A percentile compares a stretch with the other conserved stretches of the same genome.
These are phyloP conservation scores for Hypolimnas misippus DNA, from an alignment of 2,888 invertebrate genomes.

Conservation along the genomic window DNA sequence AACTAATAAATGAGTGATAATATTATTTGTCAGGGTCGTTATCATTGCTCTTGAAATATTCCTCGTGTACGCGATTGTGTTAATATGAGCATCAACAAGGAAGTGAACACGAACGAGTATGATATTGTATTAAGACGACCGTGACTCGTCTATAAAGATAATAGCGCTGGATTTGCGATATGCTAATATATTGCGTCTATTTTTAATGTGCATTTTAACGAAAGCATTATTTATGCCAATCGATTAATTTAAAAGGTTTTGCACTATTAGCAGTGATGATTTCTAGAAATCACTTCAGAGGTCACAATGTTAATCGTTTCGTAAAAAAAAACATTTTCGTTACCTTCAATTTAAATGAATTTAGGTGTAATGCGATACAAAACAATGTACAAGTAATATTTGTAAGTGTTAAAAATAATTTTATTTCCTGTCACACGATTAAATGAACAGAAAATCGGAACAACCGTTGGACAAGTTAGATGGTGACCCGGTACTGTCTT, in stretches of 20 bases:
- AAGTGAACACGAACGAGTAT: constrained; percentile 50
- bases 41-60: constrained; percentile 75
- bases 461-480: constrained; percentile 77
- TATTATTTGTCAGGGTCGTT: constrained; percentile 63
- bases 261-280: background rate
- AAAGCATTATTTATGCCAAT: too few species aligned
- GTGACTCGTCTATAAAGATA: constrained; percentile 12
- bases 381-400: background rate
- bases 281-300: too few species aligned
- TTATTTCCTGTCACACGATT: constrained; percentile 12
- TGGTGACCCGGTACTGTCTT: constrained; percentile 71
- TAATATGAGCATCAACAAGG: constrained; percentile 69
- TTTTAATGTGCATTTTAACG: background rate
- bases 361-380: too few species aligned
- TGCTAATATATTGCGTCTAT: constrained; percentile 4
- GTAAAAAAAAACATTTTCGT: too few species aligned
- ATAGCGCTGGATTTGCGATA: constrained; percentile 3
- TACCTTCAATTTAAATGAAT: too few species aligned
- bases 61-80: constrained; percentile 61
- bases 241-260: too few species aligned
- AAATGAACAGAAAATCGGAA: constrained; percentile 56
- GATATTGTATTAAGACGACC: constrained; percentile 12
- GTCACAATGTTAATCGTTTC: too few species aligned
- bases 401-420: background rate
- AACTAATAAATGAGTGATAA: constrained; percentile 22